phyloP scores from a whole-genome alignment of 1,140 invertebrate genomes.

The Eurosta solidaginis region DNA sequence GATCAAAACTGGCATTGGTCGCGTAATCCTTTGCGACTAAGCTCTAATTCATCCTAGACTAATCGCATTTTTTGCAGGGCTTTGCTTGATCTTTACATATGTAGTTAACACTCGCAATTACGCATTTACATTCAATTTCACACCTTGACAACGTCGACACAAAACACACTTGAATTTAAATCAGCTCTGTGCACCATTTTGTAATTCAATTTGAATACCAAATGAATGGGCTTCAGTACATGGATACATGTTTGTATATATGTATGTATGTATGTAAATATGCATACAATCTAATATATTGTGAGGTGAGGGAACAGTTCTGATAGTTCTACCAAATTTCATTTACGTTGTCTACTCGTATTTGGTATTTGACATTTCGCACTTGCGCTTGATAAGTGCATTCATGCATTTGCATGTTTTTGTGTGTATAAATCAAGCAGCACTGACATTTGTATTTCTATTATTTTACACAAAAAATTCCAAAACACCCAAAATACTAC shows the following conservation, averaged over 20 bases:
- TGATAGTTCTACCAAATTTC: conserved; percentile 2
- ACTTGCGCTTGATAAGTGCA: conserved; percentile 6
- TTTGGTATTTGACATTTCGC: conserved; percentile 10
- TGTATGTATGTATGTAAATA: too few species aligned
- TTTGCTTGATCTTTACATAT: neutral
- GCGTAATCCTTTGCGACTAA: too few species aligned
- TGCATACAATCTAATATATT: too few species aligned
- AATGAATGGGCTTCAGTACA: neutral
- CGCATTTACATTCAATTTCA: neutral
- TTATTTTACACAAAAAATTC: neutral
- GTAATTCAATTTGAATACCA: neutral
- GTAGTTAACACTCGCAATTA: neutral
- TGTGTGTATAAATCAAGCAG: too few species aligned
- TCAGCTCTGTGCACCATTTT: neutral
- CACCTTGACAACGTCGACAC: neutral
- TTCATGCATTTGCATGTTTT: neutral
- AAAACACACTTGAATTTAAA: neutral
- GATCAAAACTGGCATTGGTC: too few species aligned
- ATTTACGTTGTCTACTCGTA: neutral
- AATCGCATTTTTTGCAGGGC: neutral
- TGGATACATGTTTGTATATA: neutral
- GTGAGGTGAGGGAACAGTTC: neutral
- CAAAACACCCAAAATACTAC: too few species aligned
- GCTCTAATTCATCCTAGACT: too few species aligned
- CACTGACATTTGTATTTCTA: neutral